Percentiles rank a stretch among this genome's conserved stretches.
These are phyloP conservation scores for Australoheros facetus DNA, from an alignment of 2,797 vertebrate genomes.

Conservation along the genomic window DNA sequence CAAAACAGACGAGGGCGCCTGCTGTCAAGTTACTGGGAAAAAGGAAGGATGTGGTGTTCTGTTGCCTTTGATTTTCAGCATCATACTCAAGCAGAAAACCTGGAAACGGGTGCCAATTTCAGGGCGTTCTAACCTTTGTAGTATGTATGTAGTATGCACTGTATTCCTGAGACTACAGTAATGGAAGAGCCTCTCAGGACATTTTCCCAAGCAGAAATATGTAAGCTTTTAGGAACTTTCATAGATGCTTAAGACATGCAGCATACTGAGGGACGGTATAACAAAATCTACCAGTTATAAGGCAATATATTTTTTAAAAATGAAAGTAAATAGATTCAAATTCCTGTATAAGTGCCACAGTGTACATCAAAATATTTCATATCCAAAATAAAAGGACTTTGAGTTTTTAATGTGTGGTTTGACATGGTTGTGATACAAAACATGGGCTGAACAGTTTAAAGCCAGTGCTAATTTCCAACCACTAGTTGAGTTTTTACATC, in stretches of 20 bases:
- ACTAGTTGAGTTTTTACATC: background rate
- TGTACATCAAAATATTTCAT: background rate
- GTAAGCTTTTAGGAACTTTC: background rate
- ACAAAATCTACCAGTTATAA: background rate
- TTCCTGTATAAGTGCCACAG: background rate
- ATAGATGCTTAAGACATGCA: background rate
- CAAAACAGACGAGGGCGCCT: too few relatives aligned
- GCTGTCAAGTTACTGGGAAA: background rate
- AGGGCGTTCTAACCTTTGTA: background rate
- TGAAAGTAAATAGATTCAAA: background rate
- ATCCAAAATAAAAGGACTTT: background rate
- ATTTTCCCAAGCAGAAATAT: background rate
- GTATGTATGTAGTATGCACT: too few relatives aligned
- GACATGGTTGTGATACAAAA: background rate
- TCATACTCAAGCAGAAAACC: background rate
- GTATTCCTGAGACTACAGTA: too few relatives aligned
- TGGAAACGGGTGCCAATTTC: background rate
- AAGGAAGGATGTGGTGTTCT: background rate
- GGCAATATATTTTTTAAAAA: background rate
- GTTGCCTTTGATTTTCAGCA: background rate
- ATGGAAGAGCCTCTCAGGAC: too few relatives aligned
- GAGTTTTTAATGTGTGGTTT: background rate
- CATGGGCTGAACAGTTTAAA: background rate
- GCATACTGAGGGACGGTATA: background rate
- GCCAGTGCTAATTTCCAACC: background rate